Conservation (phyloP, 2,113 vertebrate species). For the Lanius collurio region DNA sequence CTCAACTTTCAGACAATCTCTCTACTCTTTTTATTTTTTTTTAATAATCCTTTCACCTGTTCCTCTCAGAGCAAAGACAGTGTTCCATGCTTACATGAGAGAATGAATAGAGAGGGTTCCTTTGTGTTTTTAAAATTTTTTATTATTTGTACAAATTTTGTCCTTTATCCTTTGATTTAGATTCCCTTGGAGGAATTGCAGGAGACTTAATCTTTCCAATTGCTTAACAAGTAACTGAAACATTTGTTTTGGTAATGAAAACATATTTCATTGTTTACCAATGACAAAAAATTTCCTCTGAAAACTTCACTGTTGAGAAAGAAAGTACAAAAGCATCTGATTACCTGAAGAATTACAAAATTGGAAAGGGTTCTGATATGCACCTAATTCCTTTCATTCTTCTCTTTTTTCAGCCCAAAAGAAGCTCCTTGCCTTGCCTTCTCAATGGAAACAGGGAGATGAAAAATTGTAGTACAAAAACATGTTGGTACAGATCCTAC, state of each 20-base stretch:
- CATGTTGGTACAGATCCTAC: neutral
- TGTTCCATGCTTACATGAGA: neutral
- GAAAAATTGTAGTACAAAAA: too few relatives aligned
- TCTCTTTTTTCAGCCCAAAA: neutral
- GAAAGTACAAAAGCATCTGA: neutral
- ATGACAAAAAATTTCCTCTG: neutral
- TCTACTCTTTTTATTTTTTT: neutral
- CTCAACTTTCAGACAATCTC: neutral
- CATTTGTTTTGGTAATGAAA: neutral
- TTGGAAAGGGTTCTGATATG: neutral
- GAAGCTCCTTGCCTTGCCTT: neutral
- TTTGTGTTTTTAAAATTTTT: neutral
- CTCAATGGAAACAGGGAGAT: neutral
- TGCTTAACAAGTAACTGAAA: neutral
- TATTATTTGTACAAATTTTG: neutral
- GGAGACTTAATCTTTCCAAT: neutral
- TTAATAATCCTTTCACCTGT: neutral
- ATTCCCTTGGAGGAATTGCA: neutral
- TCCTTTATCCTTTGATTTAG: neutral
- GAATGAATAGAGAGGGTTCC: fast-evolving
- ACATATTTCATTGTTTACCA: neutral
- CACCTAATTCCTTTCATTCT: neutral
- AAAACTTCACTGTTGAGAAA: neutral
- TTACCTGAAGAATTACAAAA: neutral
- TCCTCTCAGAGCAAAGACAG: neutral